A percentile compares a stretch with the other conserved stretches of the same genome.
These are phyloP conservation scores for Holacanthus passer DNA, from an alignment of 2,113 vertebrate genomes.

Conservation along the genomic window DNA sequence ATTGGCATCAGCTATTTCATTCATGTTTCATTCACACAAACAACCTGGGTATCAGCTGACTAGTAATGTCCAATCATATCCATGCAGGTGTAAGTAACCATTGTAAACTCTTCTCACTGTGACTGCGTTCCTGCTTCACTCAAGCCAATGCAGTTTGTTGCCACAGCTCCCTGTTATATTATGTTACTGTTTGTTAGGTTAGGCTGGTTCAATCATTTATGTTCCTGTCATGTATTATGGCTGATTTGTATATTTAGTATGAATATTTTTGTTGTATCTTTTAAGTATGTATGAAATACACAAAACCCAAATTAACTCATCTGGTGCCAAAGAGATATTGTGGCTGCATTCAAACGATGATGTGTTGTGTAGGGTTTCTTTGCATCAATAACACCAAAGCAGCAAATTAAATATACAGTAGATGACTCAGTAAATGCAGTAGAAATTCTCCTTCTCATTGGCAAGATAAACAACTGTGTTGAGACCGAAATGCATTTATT, in stretches of 20 bases:
- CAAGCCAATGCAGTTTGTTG: neutral
- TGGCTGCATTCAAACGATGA: conserved; percentile 68
- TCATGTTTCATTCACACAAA: neutral
- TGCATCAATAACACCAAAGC: conserved; percentile 46
- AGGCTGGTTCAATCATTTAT: neutral
- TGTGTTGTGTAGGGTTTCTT: conserved; percentile 54
- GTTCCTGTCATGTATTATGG: neutral
- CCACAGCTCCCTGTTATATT: too few species aligned
- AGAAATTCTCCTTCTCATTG: conserved; percentile 29
- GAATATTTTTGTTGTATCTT: neutral
- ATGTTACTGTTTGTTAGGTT: neutral
- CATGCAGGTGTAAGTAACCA: neutral
- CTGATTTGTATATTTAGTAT: neutral
- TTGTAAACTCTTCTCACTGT: neutral
- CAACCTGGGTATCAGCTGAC: neutral
- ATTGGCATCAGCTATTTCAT: neutral
- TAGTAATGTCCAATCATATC: neutral
- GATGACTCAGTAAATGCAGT: conserved; percentile 27
- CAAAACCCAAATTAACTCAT: neutral
- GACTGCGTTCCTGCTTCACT: neutral
- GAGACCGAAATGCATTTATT: conserved; percentile 4
- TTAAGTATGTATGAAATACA: neutral
- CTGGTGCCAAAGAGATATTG: conserved; percentile 57
- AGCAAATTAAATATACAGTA: conserved; percentile 38
- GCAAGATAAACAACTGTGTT: conserved; percentile 12